Evolutionary conservation across 2,113 vertebrate species (phyloP).

Genomic region (Paracanthobrama guichenoti): DNA sequence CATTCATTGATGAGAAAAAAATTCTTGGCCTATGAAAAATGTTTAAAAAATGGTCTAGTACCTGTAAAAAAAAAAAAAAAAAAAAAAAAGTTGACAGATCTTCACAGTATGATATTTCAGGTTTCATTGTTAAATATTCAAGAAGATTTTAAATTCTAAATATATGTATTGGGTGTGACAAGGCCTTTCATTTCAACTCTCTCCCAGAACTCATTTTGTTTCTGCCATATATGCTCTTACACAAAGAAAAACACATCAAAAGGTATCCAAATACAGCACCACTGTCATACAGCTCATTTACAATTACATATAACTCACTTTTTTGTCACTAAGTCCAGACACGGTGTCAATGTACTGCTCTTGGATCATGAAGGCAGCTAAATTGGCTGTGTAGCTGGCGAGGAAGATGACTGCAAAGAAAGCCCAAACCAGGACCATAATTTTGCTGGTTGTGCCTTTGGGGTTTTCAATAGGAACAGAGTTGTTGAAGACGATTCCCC

Average conservation of each 20-base stretch:
- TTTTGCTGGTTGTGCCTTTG: constrained; percentile 97
- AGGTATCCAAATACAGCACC: neutral
- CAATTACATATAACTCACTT: constrained; percentile 77
- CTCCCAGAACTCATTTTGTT: neutral
- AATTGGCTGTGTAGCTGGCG: constrained; percentile 96
- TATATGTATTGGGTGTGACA: neutral
- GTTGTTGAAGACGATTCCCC: constrained; percentile 99
- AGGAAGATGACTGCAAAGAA: constrained; percentile 99
- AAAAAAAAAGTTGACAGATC: neutral
- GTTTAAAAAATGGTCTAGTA: neutral
- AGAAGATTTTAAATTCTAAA: neutral
- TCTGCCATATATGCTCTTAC: neutral
- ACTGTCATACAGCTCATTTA: constrained; percentile 4
- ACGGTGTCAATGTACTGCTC: constrained; percentile 98
- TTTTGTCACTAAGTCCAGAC: constrained; percentile 96
- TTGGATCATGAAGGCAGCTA: constrained; percentile 99
- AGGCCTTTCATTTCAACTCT: neutral
- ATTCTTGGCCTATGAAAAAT: neutral
- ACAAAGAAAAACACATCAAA: constrained; percentile 3
- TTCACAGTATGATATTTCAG: neutral
- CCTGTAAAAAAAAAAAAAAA: no score
- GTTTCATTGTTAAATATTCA: neutral
- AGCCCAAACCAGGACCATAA: constrained; percentile 98
- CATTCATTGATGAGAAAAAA: neutral
- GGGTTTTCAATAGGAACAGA: constrained; percentile 98